Percentiles rank a stretch among this genome's conserved stretches.
Evolutionary conservation across 2,797 vertebrate species (phyloP).

Genomic region (Falco concolor): DNA sequence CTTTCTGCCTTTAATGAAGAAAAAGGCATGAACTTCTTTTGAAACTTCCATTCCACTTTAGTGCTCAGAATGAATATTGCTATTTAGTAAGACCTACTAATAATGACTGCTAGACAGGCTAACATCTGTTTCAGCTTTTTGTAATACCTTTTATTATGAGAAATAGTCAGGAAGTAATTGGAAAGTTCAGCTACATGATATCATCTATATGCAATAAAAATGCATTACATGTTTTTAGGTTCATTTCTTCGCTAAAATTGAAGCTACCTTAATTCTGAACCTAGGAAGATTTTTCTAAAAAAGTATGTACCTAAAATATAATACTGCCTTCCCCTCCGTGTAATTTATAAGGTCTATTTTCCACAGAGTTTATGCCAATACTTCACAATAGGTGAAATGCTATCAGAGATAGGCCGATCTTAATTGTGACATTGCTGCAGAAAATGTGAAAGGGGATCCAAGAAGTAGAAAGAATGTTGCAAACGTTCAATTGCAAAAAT

Average conservation of each 20-base stretch:
- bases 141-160: background rate
- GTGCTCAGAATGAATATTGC: background rate
- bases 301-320: background rate
- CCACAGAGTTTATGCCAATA: slow-evolving; percentile 14
- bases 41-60: background rate
- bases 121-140: background rate
- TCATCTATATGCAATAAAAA: slow-evolving; percentile 7
- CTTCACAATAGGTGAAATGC: slow-evolving; percentile 27
- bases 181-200: background rate
- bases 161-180: background rate
- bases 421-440: slow-evolving; percentile 59
- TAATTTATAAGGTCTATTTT: slow-evolving; percentile 16
- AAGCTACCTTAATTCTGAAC: slow-evolving; percentile 11
- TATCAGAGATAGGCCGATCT: slow-evolving; percentile 42
- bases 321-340: background rate
- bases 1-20: slow-evolving; percentile 15
- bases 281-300: background rate
- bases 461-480: slow-evolving; percentile 45
- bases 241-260: slow-evolving; percentile 5
- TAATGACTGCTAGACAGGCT: background rate
- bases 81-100: background rate
- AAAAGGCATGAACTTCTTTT: background rate
- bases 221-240: slow-evolving; percentile 11
- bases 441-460: slow-evolving; percentile 21
- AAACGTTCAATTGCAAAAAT: slow-evolving; percentile 63